Conservation (phyloP, 2,888 invertebrate genomes). For the Microplitis manilae region DNA sequence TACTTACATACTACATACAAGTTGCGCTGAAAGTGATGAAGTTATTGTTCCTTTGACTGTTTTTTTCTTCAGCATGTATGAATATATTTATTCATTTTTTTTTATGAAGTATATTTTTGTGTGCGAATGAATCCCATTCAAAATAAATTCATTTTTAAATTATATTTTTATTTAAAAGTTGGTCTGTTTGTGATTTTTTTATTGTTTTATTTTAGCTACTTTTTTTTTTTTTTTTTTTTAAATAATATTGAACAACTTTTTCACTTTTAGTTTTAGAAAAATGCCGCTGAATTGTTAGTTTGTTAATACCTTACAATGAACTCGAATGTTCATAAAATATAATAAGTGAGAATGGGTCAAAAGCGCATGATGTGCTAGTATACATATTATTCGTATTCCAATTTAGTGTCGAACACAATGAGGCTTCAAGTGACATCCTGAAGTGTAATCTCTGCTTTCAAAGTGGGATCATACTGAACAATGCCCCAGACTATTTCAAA, state of each 20-base stretch:
- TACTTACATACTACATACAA: not conserved
- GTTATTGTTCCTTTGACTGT: not conserved
- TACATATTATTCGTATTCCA: conserved; percentile 26
- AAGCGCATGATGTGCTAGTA: conserved; percentile 33
- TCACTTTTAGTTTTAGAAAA: not conserved
- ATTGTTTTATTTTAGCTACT: no score
- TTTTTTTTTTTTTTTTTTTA: not conserved
- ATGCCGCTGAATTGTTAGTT: not conserved
- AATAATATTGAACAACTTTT: not conserved
- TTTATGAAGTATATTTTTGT: not conserved
- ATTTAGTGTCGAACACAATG: conserved; percentile 32
- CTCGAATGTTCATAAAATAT: not conserved
- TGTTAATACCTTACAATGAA: not conserved
- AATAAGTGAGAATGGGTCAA: conserved; percentile 16
- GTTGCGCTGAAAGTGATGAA: not conserved
- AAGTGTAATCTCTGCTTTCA: conserved; percentile 39
- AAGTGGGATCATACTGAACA: conserved; percentile 35
- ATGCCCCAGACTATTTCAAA: conserved; percentile 34
- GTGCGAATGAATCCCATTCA: no score
- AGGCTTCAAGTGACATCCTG: conserved; percentile 35
- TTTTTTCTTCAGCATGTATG: not conserved
- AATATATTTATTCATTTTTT: not conserved
- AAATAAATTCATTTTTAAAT: no score
- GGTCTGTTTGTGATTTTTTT: no score
- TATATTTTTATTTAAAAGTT: no score